Conservation (phyloP, 2,113 vertebrate genomes). For the Myotis davidii region DNA sequence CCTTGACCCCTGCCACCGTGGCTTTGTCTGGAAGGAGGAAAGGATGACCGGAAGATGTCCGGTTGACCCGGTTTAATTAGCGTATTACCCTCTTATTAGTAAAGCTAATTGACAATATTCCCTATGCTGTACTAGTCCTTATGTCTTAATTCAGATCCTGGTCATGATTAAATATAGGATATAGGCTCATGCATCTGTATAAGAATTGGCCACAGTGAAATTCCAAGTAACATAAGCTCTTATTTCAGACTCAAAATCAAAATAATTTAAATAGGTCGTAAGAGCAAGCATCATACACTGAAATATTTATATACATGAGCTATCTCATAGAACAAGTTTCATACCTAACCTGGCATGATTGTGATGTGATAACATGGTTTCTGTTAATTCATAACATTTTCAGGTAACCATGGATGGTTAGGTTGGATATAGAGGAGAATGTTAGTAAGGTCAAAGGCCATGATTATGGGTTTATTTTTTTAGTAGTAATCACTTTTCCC, state of each 20-base stretch:
- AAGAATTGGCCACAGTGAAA: slow-evolving; percentile 27
- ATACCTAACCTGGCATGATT: background rate
- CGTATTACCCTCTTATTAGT: too few species aligned
- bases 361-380: slow-evolving; percentile 29
- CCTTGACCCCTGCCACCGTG: too few species aligned
- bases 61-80: too few species aligned
- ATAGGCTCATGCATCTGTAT: background rate
- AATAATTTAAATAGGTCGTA: slow-evolving; percentile 71
- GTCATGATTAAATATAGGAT: background rate
- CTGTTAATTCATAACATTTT: slow-evolving; percentile 8
- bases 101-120: background rate
- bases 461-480: slow-evolving; percentile 9
- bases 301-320: slow-evolving; percentile 80
- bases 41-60: too few species aligned
- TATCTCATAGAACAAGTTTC: slow-evolving; percentile 65
- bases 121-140: background rate
- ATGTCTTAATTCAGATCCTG: slow-evolving; percentile 5
- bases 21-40: too few species aligned
- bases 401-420: background rate
- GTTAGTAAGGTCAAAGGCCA: slow-evolving; percentile 9
- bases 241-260: slow-evolving; percentile 76
- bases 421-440: background rate
- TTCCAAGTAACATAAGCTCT: slow-evolving; percentile 56
- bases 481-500: background rate
- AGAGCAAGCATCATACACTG: slow-evolving; percentile 75